These are phyloP conservation scores for Metridium senile DNA, from an alignment of 92 coral and sea anemone genomes.

Conservation along the genomic window DNA sequence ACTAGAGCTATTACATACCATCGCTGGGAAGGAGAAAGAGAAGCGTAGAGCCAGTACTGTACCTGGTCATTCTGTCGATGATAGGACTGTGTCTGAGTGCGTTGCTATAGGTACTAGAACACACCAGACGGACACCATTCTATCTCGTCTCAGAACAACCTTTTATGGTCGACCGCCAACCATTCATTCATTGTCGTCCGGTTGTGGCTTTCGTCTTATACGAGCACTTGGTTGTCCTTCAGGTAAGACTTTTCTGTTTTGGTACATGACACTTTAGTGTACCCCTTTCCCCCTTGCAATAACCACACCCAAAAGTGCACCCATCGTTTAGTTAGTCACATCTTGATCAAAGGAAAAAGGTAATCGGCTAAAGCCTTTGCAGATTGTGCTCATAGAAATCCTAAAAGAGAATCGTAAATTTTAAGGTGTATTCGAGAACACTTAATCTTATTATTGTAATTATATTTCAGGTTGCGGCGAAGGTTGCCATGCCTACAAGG, in stretches of 20 bases:
- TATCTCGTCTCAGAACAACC: constrained; percentile 77
- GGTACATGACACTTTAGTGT: too few relatives aligned
- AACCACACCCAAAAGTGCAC: too few relatives aligned
- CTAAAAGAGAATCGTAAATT: too few relatives aligned
- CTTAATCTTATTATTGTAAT: too few relatives aligned
- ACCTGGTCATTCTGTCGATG: constrained; percentile 48
- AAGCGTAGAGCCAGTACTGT: constrained; percentile 65
- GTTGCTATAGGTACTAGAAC: constrained; percentile 75
- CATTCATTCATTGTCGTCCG: constrained; percentile 65
- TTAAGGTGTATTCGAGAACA: too few relatives aligned
- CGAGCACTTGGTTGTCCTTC: constrained; percentile 89
- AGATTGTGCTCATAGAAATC: too few relatives aligned
- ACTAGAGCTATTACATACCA: constrained; percentile 59
- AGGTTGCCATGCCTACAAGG: constrained; percentile 83
- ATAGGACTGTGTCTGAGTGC: constrained; percentile 78
- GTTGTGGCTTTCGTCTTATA: constrained; percentile 74
- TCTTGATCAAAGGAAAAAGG: too few relatives aligned
- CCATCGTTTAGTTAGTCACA: too few relatives aligned
- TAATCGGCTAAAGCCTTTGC: too few relatives aligned
- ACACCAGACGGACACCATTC: constrained; percentile 76
- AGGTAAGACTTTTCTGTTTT: constrained; percentile 39
- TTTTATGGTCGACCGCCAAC: constrained; percentile 87
- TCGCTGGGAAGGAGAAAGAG: constrained; percentile 57
- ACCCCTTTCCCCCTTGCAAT: too few relatives aligned
- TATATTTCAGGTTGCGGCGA: constrained; percentile 85